These are phyloP conservation scores for Drosophila murphyi DNA, from an alignment of 1,140 invertebrate genomes.

Conservation along the genomic window DNA sequence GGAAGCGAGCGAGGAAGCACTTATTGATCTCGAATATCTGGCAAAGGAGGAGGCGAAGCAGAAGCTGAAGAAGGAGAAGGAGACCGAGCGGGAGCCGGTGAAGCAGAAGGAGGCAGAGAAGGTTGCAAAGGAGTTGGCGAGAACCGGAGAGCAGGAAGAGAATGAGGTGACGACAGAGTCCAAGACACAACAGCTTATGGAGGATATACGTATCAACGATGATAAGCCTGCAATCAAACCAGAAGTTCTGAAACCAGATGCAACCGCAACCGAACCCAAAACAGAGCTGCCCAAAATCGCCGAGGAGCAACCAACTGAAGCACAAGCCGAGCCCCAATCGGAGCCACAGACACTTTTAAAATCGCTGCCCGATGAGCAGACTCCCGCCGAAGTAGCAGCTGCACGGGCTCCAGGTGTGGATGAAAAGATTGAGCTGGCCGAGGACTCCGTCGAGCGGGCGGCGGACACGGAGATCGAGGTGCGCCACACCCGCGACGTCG, in stretches of 20 bases:
- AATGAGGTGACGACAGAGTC: not conserved
- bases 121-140: too few species aligned
- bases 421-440: too few species aligned
- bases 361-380: conserved; percentile 29
- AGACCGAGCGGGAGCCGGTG: too few species aligned
- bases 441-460: too few species aligned
- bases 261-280: conserved; percentile 16
- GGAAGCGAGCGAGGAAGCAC: not conserved
- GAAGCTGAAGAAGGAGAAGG: too few species aligned
- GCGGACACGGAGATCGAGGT: too few species aligned
- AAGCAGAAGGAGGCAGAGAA: too few species aligned
- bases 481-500: too few species aligned
- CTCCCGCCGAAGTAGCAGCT: not conserved
- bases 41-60: too few species aligned
- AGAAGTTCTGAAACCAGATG: not conserved
- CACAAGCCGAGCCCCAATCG: conserved; percentile 1
- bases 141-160: too few species aligned
- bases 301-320: conserved; percentile 20
- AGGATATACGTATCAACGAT: not conserved
- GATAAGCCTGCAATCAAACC: not conserved
- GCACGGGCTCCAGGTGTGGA: too few species aligned
- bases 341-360: conserved; percentile 34
- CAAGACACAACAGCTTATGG: conserved; percentile 3
- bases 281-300: conserved; percentile 16
- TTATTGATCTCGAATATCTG: too few species aligned